Evolutionary conservation across 2,888 invertebrate species (phyloP), one percentile per base, ranked within the genome.

Genomic region (Agrochola lychnidis): DNA sequence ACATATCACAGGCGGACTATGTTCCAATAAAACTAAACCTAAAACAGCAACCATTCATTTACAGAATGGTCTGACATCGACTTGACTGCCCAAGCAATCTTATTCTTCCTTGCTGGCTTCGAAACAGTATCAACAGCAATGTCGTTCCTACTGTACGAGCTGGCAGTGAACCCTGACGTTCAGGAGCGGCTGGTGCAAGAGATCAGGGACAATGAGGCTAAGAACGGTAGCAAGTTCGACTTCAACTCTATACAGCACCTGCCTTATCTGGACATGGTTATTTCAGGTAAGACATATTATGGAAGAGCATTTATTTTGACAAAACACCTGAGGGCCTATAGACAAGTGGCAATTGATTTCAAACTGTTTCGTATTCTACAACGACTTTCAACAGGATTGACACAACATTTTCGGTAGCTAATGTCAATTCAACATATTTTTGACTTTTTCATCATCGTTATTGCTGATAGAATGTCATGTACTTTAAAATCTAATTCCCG

Each of bases 261-360:
- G 97, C 94, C 95, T 45, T 97, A 97, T 81, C 88, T 97, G 93
- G 97, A 97, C 73, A 97, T 97, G 97, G 97, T 97, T 1, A 89
- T 97, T 0, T 97, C 97, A 88, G 97, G 97, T 97, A 86, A 84
- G 76, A 66, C 14, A 30, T 14, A 48, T 4, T 59, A 51, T 30
- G 22, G 14, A 51, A 14, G 0, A 22, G 30, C 14, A 48, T 25
- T 25, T 16, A 16, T 63, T 63, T 16, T n/a, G 14, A 16, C n/a
- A 63, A n/a, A 63, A 40, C 4, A 40, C 9, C 40, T 16, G 40
- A 16, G 16, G 9, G 40, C 63, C 3, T 40, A 36, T 36, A n/a
- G 22, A 62, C 2, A 40, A n/a, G 7, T n/a, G 62, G 5, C 6
- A 40, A n/a, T 40, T 0, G 62, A 7, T 40, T 61, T 62, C 12